These are phyloP conservation scores for Nasonia giraulti DNA, from an alignment of 1,140 invertebrate genomes.

Conservation along the genomic window DNA sequence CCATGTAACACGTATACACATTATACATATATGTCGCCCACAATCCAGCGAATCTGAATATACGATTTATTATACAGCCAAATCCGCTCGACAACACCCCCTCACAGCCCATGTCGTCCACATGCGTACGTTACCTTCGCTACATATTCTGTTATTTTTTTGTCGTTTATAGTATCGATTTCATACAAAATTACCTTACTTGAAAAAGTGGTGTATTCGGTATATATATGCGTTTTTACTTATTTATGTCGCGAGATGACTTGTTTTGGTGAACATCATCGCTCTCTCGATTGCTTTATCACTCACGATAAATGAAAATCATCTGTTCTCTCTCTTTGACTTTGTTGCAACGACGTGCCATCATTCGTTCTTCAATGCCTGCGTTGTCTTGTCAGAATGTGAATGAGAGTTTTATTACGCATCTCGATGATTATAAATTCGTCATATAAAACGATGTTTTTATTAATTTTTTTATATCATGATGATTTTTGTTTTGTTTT, in stretches of 20 bases:
- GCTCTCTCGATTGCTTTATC: background rate
- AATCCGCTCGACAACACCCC: background rate
- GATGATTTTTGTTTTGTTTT: constrained; percentile 15
- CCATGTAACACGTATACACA: constrained; percentile 30
- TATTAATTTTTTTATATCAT: constrained; percentile 5
- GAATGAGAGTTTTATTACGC: constrained; percentile 28
- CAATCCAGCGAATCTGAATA: background rate
- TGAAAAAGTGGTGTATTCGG: constrained; percentile 52
- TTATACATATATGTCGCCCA: background rate
- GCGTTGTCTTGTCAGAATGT: constrained; percentile 3
- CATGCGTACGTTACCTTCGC: background rate
- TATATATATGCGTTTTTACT: constrained; percentile 19
- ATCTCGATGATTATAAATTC: constrained; percentile 51
- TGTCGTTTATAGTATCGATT: constrained; percentile 40
- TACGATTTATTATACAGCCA: background rate
- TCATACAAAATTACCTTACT: constrained; percentile 57
- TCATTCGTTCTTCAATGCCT: background rate
- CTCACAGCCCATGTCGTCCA: background rate
- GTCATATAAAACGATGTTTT: constrained; percentile 53
- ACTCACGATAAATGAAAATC: background rate
- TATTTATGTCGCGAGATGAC: background rate
- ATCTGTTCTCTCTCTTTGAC: background rate
- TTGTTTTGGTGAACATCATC: background rate
- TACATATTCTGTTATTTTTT: constrained; percentile 43
- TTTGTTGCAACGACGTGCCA: background rate